Evolutionary conservation across 2,888 invertebrate genomes (phyloP).

Genomic region (Periphyllus acericola): DNA sequence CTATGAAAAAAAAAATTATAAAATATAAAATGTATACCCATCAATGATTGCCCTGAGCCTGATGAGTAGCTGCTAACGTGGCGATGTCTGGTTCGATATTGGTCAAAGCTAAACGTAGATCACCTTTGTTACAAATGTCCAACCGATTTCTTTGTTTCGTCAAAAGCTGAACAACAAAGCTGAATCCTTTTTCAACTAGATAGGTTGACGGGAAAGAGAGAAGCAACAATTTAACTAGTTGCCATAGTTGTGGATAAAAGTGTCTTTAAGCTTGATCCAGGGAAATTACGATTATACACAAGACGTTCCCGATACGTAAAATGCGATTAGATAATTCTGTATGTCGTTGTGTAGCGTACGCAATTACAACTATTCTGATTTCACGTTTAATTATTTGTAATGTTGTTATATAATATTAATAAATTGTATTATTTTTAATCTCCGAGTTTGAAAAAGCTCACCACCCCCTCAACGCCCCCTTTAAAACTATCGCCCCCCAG

Average conservation of each 20-base stretch:
- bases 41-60: conserved; percentile 45
- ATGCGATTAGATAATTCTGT: too few relatives aligned
- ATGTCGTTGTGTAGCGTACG: too few relatives aligned
- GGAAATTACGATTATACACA: too few relatives aligned
- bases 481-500: too few relatives aligned
- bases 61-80: conserved; percentile 45
- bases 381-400: too few relatives aligned
- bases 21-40: conserved; percentile 33
- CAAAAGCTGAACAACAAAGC: conserved; percentile 25
- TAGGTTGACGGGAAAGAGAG: conserved; percentile 28
- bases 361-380: too few relatives aligned
- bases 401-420: too few relatives aligned
- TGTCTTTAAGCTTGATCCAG: too few relatives aligned
- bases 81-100: conserved; percentile 1
- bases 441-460: too few relatives aligned
- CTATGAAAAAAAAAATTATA: conserved; percentile 18
- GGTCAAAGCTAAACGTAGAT: conserved; percentile 12
- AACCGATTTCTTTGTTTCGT: conserved; percentile 35
- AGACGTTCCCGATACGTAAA: too few relatives aligned
- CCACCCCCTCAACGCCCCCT: too few relatives aligned
- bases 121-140: conserved; percentile 33
- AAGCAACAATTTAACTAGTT: conserved; percentile 29
- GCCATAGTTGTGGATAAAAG: conserved; percentile 24
- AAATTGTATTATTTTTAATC: too few relatives aligned
- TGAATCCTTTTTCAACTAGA: conserved; percentile 38